Percentiles rank a stretch among this genome's conserved stretches.
phyloP scores from a whole-genome alignment of 2,888 invertebrate species.

The Synanthedon tipuliformis region DNA sequence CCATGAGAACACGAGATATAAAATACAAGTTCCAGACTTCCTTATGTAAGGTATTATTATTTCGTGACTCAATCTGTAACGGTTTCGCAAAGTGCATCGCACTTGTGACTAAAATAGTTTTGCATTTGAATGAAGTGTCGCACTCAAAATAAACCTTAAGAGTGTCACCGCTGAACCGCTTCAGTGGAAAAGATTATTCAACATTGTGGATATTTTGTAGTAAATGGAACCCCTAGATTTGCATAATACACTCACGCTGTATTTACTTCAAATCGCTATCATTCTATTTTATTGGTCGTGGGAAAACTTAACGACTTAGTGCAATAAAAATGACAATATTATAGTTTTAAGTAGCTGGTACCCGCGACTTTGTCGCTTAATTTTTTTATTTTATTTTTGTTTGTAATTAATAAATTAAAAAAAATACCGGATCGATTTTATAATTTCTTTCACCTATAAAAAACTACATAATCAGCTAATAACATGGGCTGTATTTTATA shows the following conservation, averaged over 20 bases:
- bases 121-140: constrained; percentile 20
- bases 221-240: not conserved
- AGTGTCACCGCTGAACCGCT: not conserved
- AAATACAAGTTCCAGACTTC: too few relatives aligned
- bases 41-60: not conserved
- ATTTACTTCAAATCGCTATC: not conserved
- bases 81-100: constrained; percentile 45
- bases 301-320: not conserved
- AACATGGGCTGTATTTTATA: too few relatives aligned
- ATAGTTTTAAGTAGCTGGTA: too few relatives aligned
- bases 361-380: too few relatives aligned
- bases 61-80: constrained; percentile 15
- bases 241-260: not conserved
- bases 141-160: constrained; percentile 19
- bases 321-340: too few relatives aligned
- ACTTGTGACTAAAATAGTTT: constrained; percentile 39
- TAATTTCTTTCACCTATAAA: too few relatives aligned
- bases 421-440: too few relatives aligned
- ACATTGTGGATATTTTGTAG: not conserved
- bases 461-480: too few relatives aligned
- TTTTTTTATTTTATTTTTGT: too few relatives aligned
- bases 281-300: not conserved
- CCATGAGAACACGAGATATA: too few relatives aligned
- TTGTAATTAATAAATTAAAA: too few relatives aligned
- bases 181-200: not conserved